Base-by-base conservation (phyloP, 2,888 invertebrate genomes). In the Phasia obesa region DNA sequence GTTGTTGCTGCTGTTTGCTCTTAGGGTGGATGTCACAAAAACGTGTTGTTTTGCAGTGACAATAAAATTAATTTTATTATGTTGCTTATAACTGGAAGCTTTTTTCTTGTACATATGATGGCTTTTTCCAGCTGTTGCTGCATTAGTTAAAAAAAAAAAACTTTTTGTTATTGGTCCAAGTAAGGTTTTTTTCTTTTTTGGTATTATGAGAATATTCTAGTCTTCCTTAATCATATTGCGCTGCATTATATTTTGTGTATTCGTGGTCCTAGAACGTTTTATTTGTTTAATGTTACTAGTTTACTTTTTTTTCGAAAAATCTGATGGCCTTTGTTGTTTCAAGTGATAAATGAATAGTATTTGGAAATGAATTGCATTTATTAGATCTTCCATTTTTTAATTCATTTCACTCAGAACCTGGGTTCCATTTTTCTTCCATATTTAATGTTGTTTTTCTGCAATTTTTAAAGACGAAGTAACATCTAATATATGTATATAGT, bases 21-120 rank as follows among this genome's bases (percentile, higher is more conserved):
- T 27, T 38, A 27, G 59, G 27, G 38, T 44, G 64, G 21, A 31
- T 25, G 31, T 21, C 35, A 27, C n/a, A 59, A 76, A 27, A 42
- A n/a, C 42, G 25, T 76, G 25, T 67, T 77, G 11, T 62, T 67
- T 62, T 25, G 38, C 47, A 82, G 69, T 77, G 47, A 67, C 55
- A 77, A 69, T 77, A 77, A 77, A 74, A 77, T 64, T 79, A 75
- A 59, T 84, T 73, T 57, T 67, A 62, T 74, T 65, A 57, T 62
- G 47, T 77, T 53, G 31, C 47, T 84, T 75, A 51, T 15, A 38
- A 35, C 4, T 42, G 59, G 44, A 15, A 35, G 21, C 19, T 71
- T 64, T 70, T 53, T 69, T 49, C 21, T 35, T 17, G 21, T 75
- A 31, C 5, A 2, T 53, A 2, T 17, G 13, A 9, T n/a, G 17